phyloP scores from a whole-genome alignment of 1,140 invertebrate species.

The Zaprionus capensis region DNA sequence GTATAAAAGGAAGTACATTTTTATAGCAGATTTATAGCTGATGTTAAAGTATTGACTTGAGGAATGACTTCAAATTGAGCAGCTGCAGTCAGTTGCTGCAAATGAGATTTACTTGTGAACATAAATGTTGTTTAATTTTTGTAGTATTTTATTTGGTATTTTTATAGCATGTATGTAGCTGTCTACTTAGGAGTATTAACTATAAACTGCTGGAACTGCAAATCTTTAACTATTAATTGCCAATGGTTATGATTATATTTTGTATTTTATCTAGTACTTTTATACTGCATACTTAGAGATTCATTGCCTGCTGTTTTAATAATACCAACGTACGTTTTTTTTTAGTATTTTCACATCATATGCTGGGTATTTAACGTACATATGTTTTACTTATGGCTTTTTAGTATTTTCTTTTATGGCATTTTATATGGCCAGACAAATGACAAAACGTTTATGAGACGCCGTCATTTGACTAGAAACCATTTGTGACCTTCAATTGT shows the following conservation, averaged over 20 bases:
- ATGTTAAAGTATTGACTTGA: not conserved
- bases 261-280: constrained; percentile 19
- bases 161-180: not conserved
- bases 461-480: constrained; percentile 56
- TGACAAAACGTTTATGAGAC: constrained; percentile 64
- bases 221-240: not conserved
- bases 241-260: not conserved
- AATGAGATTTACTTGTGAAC: not conserved
- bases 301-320: not conserved
- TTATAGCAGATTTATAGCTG: not conserved
- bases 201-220: not conserved
- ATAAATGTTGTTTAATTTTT: not conserved
- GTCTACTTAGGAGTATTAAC: not conserved
- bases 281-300: not conserved
- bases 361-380: constrained; percentile 17
- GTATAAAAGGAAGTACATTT: not conserved
- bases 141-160: not conserved
- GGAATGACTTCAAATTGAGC: not conserved
- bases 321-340: not conserved
- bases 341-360: constrained; percentile 13
- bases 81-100: not conserved
- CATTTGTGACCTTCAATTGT: constrained; percentile 54
- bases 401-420: constrained; percentile 17
- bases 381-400: constrained; percentile 8
- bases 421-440: constrained; percentile 50